These are phyloP conservation scores for Himalopsyche phryganea DNA, from an alignment of 1,140 invertebrate species.

Conservation along the genomic window DNA sequence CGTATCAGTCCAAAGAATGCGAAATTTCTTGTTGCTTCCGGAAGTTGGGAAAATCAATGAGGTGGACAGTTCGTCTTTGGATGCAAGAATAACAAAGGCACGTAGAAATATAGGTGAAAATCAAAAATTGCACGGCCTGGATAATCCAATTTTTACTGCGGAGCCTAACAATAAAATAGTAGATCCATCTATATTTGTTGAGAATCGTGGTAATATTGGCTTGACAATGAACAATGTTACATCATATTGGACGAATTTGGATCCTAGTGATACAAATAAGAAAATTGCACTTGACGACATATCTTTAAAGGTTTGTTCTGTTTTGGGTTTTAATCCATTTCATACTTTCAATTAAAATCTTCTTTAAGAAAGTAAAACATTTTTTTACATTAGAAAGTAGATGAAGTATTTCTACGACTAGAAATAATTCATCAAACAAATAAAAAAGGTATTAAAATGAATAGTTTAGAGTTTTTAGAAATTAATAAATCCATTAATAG, in stretches of 20 bases:
- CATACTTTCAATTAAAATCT: too few species aligned
- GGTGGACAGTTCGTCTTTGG: background rate
- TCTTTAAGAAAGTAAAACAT: too few species aligned
- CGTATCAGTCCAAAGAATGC: constrained; percentile 66
- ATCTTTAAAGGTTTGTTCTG: constrained; percentile 11
- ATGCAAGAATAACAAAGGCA: background rate
- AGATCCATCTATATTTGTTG: background rate
- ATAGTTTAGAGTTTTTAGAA: too few species aligned
- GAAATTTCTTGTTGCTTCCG: constrained; percentile 61
- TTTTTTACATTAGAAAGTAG: too few species aligned
- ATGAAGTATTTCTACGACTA: too few species aligned
- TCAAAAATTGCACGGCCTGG: background rate
- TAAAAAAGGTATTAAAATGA: too few species aligned
- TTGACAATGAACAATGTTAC: constrained; percentile 4
- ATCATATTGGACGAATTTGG: constrained; percentile 10
- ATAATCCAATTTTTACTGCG: background rate
- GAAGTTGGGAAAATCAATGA: constrained; percentile 42
- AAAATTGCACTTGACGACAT: constrained; percentile 15
- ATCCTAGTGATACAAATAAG: background rate
- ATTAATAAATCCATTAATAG: too few species aligned
- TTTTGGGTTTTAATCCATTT: background rate
- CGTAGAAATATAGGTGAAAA: background rate
- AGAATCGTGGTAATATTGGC: background rate
- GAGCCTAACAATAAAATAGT: background rate
- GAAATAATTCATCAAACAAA: too few species aligned